Base-by-base conservation (phyloP, 53 echinoderm and acorn worm species). In the Temnopleurus reevesii region DNA sequence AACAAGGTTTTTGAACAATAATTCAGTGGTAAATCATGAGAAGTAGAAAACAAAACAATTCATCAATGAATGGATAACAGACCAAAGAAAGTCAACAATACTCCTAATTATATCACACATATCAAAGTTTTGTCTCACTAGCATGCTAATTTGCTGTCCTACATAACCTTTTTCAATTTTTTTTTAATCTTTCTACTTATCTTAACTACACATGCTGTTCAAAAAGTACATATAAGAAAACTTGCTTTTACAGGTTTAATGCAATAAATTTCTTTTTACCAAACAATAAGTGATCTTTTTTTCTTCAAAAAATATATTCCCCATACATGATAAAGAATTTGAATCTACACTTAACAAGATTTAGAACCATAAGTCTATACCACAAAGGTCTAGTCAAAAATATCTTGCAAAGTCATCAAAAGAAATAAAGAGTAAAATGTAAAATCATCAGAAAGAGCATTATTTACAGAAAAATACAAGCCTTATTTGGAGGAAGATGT, bases 391-490 rank as follows among this genome's bases (percentile, higher is more conserved):
- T 17, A 36, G 41, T 71, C 71, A 71, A 49, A 77, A 49, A 28
- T 24, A 79, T 79, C 9, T 79, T 49, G 29, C 23, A 79, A 47
- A 46, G 28, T 49, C 79, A 79, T 27, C 49, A 25, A 79, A 47
- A 79, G 79, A 79, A 79, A 79, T 47, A 9, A 49, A n/a, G 12
- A 28, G 49, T 79, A 79, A 79, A 79, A 79, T 79, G n/a, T n/a
- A n/a, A n/a, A 46, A 79, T 29, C 49, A 46, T 47, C 49, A 27
- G 44, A 59, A 47, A 49, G 27, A 79, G 49, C 49, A 49, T 71
- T 76, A 79, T 79, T 46, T 79, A 79, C 79, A 79, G 79, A 79
- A 79, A 79, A 79, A 79, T 79, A 79, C 79, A 79, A 47, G 79
- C 47, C 79, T 79, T 79, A 47, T 47, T n/a, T 0, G 46, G 25